A percentile compares a stretch with the other conserved stretches of the same genome.
These are phyloP conservation scores for Haliclystus octoradiatus DNA, from an alignment of 30 jellyfish, hydroid and myxozoan genomes.

Conservation along the genomic window DNA sequence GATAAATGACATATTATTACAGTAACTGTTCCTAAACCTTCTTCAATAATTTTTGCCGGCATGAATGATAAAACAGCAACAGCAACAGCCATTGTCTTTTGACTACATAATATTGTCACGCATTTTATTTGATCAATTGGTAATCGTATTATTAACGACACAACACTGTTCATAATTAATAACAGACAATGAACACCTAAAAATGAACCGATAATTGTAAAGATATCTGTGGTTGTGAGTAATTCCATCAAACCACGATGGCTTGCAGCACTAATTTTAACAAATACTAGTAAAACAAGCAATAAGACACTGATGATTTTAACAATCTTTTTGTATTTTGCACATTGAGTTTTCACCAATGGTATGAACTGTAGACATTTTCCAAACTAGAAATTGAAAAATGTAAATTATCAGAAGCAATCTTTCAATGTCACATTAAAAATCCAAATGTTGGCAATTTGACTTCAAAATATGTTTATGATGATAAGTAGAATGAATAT, in stretches of 20 bases:
- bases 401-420: slow-evolving; percentile 29
- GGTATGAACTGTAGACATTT: slow-evolving; percentile 60
- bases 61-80: slow-evolving; percentile 49
- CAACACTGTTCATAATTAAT: slow-evolving; percentile 41
- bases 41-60: slow-evolving; percentile 60
- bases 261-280: slow-evolving; percentile 79
- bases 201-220: slow-evolving; percentile 53
- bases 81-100: slow-evolving; percentile 72
- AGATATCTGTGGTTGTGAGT: slow-evolving; percentile 23
- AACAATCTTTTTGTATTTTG: slow-evolving; percentile 35
- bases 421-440: slow-evolving; percentile 46
- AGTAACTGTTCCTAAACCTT: slow-evolving; percentile 72
- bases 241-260: slow-evolving; percentile 50
- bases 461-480: too few species aligned
- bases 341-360: slow-evolving; percentile 21
- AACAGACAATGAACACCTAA: slow-evolving; percentile 53
- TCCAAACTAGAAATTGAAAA: slow-evolving; percentile 46
- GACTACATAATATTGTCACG: slow-evolving; percentile 71
- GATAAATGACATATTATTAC: slow-evolving; percentile 56
- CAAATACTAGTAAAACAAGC: slow-evolving; percentile 50
- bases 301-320: slow-evolving; percentile 43
- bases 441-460: too few species aligned
- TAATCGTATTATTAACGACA: slow-evolving; percentile 36
- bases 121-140: slow-evolving; percentile 36
- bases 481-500: too few species aligned